phyloP scores from a whole-genome alignment of 37 sponge, comb jelly and placozoan genomes.

The Mnemiopsis leidyi region DNA sequence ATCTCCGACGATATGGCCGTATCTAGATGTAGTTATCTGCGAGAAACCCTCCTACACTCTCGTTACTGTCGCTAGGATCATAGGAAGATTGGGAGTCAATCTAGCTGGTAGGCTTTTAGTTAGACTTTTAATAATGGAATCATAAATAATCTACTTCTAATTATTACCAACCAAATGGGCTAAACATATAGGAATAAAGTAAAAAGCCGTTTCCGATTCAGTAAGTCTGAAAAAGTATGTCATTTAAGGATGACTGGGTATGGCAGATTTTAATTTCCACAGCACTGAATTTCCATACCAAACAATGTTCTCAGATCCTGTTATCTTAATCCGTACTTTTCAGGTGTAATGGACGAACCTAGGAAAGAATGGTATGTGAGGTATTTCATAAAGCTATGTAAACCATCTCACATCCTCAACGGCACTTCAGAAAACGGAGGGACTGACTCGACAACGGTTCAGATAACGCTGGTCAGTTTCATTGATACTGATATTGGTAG shows the following conservation, averaged over 20 bases:
- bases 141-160: no score
- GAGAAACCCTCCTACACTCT: constrained; percentile 18
- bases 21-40: background rate
- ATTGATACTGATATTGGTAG: no score
- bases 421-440: constrained; percentile 13
- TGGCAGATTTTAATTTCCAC: no score
- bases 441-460: background rate
- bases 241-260: no score
- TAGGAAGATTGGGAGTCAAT: constrained; percentile 16
- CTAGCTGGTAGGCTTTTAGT: background rate
- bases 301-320: no score
- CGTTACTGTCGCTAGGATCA: constrained; percentile 21
- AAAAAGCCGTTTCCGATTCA: no score
- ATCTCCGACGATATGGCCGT: constrained; percentile 4
- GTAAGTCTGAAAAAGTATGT: no score
- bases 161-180: no score
- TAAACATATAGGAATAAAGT: no score
- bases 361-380: constrained; percentile 44
- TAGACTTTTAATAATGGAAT: no score
- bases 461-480: background rate
- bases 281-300: no score
- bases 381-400: constrained; percentile 28
- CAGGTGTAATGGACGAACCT: constrained; percentile 11
- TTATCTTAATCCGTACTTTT: no score
- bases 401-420: background rate